Conservation (phyloP, 1,140 invertebrate genomes). For the Drosophila carrolli region DNA sequence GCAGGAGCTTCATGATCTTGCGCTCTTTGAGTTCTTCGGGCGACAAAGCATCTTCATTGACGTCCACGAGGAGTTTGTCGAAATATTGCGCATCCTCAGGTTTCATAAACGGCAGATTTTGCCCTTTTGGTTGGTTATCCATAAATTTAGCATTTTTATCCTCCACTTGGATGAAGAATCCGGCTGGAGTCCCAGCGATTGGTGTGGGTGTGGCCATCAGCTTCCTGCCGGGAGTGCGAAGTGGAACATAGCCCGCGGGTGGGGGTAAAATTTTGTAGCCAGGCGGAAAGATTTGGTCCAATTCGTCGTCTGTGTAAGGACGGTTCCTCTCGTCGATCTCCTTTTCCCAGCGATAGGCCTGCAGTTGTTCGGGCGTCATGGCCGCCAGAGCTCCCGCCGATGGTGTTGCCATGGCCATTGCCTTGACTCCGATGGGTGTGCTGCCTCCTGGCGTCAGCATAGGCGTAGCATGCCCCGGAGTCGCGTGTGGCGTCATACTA, state of each 20-base stretch:
- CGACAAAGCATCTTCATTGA: conserved; percentile 97
- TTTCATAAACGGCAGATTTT: conserved; percentile 99
- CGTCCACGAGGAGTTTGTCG: conserved; percentile 98
- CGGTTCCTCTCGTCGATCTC: conserved; percentile 99
- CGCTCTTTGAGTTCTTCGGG: conserved; percentile 99
- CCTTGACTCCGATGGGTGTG: conserved; percentile 97
- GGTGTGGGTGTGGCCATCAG: conserved; percentile 99
- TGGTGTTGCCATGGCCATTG: conserved; percentile 99
- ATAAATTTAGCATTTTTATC: conserved; percentile 93
- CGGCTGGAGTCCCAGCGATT: conserved; percentile 95
- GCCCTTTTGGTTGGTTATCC: conserved; percentile 97
- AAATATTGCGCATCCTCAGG: conserved; percentile 99
- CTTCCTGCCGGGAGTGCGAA: conserved; percentile 98
- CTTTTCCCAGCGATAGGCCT: conserved; percentile 99
- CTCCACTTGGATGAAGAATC: conserved; percentile 98
- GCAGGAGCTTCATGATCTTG: conserved; percentile 99
- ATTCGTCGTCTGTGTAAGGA: conserved; percentile 97
- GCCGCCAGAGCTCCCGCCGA: conserved; percentile 97
- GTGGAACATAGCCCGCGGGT: conserved; percentile 98
- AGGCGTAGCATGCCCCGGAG: conserved; percentile 87
- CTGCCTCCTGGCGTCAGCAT: conserved; percentile 88
- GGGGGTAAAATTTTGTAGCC: conserved; percentile 99
- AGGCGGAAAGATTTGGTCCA: conserved; percentile 98
- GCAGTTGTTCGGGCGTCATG: conserved; percentile 99
- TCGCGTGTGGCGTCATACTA: conserved; percentile 88